Evolutionary conservation across 2,888 invertebrate species (phyloP).

Genomic region (Lomographa bimaculata): DNA sequence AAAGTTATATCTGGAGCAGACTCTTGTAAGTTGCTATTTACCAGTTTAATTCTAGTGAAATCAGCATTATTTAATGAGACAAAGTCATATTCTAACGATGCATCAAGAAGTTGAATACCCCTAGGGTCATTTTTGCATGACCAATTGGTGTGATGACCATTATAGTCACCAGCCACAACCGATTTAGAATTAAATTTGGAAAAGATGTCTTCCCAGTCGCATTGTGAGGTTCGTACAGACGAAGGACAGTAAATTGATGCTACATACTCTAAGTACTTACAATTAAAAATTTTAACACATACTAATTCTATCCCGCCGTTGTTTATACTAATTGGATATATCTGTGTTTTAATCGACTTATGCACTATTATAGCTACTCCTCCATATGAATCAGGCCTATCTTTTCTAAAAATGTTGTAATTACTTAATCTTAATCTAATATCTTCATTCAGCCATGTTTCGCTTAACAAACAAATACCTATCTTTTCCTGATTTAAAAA

Average conservation of each 20-base stretch:
- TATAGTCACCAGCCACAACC: no score
- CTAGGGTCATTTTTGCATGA: no score
- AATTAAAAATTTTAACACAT: neutral
- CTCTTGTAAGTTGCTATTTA: no score
- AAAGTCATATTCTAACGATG: no score
- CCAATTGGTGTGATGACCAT: no score
- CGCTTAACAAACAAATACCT: neutral
- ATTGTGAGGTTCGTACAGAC: neutral
- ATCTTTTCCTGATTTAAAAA: constrained; percentile 17
- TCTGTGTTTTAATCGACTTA: constrained; percentile 1
- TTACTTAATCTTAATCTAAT: neutral
- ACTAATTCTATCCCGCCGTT: constrained; percentile 3
- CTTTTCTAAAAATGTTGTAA: constrained; percentile 1
- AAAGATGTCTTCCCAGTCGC: neutral
- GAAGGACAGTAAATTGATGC: neutral
- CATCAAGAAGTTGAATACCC: no score
- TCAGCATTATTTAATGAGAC: no score
- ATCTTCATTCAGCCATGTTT: constrained; percentile 1
- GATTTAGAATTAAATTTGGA: no score
- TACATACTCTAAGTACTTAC: neutral
- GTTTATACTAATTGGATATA: neutral
- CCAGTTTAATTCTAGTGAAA: no score
- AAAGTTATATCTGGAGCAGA: no score
- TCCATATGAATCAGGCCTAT: constrained; percentile 12
- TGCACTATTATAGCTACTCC: constrained; percentile 16